phyloP scores from a whole-genome alignment of 1,140 invertebrate species.

The Diprion similis region DNA sequence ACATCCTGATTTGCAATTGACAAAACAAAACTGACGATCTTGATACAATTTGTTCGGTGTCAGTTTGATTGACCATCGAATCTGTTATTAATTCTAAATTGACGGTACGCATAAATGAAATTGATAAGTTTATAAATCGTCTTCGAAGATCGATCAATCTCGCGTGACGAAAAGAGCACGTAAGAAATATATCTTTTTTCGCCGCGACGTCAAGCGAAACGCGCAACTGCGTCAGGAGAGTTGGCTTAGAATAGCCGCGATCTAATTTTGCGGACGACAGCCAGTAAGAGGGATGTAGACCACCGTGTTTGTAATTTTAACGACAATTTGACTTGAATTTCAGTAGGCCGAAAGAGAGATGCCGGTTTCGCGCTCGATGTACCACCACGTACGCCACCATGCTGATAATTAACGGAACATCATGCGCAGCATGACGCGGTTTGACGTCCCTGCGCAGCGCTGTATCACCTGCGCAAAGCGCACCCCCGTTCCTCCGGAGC shows the following conservation, averaged over 20 bases:
- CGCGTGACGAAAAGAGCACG: no score
- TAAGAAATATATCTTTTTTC: no score
- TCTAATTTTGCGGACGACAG: constrained; percentile 56
- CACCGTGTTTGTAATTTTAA: constrained; percentile 63
- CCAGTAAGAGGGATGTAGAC: constrained; percentile 40
- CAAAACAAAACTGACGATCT: no score
- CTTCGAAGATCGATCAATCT: no score
- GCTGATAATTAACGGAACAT: constrained; percentile 56
- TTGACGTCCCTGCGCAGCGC: background rate
- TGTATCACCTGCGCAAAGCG: background rate
- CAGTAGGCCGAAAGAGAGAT: constrained; percentile 50
- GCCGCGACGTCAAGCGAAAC: background rate
- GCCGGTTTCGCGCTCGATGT: constrained; percentile 60
- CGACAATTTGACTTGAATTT: constrained; percentile 61
- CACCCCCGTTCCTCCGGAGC: background rate
- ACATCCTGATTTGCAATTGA: no score
- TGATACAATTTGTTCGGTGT: no score
- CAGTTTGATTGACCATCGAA: no score
- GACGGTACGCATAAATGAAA: no score
- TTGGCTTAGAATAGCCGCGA: constrained; percentile 59
- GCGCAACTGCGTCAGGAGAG: constrained; percentile 20
- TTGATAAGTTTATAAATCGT: no score
- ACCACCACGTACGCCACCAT: constrained; percentile 31
- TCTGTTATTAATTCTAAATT: no score
- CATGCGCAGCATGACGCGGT: background rate